These are phyloP conservation scores for Cheirogaleus medius DNA, from an alignment of 2,113 vertebrate genomes.

Conservation along the genomic window DNA sequence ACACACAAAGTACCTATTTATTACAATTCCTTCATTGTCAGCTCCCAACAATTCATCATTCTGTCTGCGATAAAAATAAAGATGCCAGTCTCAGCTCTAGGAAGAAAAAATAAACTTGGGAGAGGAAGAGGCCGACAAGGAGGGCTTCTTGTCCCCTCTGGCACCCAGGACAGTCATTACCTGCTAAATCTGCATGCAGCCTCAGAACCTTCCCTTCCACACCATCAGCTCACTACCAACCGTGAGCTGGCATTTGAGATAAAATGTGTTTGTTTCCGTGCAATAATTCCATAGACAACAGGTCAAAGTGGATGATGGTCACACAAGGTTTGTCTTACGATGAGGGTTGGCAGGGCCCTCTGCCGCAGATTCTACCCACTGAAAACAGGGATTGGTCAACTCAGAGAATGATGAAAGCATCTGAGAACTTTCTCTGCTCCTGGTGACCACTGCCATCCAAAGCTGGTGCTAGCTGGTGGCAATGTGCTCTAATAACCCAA, in stretches of 20 bases:
- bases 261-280: neutral
- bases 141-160: neutral
- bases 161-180: neutral
- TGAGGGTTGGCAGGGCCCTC: neutral
- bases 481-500: neutral
- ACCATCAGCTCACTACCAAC: neutral
- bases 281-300: neutral
- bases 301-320: neutral
- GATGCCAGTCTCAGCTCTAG: neutral
- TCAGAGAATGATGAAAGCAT: neutral
- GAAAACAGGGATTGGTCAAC: neutral
- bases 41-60: neutral
- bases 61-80: slow-evolving; percentile 15
- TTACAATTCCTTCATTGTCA: neutral
- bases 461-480: neutral
- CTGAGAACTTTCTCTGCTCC: neutral
- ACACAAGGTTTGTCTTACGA: neutral
- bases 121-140: neutral
- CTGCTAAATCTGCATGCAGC: neutral
- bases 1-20: neutral
- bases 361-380: neutral
- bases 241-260: neutral
- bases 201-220: neutral
- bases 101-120: neutral
- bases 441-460: neutral